phyloP scores from a whole-genome alignment of 2,888 invertebrate genomes.

The Drosophila hamatofila region DNA sequence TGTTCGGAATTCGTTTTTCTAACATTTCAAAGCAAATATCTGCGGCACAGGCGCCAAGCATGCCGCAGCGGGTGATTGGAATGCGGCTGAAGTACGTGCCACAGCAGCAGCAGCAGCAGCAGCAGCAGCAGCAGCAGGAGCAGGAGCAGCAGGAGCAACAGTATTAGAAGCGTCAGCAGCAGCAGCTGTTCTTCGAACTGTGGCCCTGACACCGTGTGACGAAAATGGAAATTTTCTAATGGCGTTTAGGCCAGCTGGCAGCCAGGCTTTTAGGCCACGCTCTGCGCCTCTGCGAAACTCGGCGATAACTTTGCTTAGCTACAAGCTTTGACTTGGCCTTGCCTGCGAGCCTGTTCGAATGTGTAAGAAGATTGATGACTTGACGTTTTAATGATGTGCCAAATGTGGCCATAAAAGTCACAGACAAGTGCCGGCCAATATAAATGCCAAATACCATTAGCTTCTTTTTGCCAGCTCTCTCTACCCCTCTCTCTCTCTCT shows the following conservation, averaged over 20 bases:
- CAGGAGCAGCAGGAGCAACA: not conserved
- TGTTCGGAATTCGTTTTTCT: constrained; percentile 65
- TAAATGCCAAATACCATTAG: not conserved
- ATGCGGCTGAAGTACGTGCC: constrained; percentile 45
- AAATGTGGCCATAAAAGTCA: constrained; percentile 76
- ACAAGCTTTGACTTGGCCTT: constrained; percentile 20
- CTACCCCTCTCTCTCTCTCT: too few relatives aligned
- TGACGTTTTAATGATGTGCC: constrained; percentile 85
- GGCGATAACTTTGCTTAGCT: constrained; percentile 32
- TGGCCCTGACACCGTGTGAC: constrained; percentile 83
- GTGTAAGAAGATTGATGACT: constrained; percentile 85
- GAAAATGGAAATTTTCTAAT: constrained; percentile 84
- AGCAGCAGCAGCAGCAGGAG: not conserved
- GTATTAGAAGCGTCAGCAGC: not conserved
- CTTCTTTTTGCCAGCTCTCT: constrained; percentile 1
- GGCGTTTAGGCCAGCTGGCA: constrained; percentile 43
- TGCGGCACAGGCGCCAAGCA: constrained; percentile 81
- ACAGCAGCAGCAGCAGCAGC: not conserved
- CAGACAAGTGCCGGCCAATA: constrained; percentile 34
- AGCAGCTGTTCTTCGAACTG: constrained; percentile 36
- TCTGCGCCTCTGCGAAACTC: constrained; percentile 18
- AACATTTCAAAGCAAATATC: constrained; percentile 85
- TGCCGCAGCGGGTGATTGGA: constrained; percentile 63
- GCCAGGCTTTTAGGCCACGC: constrained; percentile 18
- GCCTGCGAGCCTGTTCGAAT: constrained; percentile 83